Conservation (phyloP, 2,797 vertebrate species). For the Danio jaintianensis region DNA sequence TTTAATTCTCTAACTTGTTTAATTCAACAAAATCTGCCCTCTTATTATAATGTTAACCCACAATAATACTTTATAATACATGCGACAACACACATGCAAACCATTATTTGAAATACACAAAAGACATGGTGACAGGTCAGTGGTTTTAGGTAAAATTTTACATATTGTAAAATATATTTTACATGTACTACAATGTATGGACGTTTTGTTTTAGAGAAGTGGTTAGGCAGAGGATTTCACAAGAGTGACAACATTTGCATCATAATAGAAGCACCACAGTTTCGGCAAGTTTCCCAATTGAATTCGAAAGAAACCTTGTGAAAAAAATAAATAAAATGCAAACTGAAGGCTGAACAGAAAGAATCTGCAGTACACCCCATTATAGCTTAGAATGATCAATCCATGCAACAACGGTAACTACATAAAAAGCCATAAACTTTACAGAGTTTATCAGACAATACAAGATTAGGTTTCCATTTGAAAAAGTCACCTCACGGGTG, state of each 20-base stretch:
- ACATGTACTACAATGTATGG: neutral
- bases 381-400: neutral
- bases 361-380: neutral
- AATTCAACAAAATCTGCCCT: neutral
- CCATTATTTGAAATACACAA: neutral
- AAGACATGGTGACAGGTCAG: neutral
- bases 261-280: neutral
- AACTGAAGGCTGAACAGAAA: neutral
- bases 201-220: neutral
- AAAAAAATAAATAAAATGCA: neutral
- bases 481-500: neutral
- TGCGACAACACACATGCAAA: neutral
- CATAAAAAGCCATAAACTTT: neutral
- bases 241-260: neutral
- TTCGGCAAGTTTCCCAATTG: neutral
- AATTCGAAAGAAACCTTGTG: neutral
- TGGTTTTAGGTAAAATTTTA: no score
- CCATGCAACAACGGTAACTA: neutral
- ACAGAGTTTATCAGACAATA: neutral
- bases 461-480: neutral
- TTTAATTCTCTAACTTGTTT: no score
- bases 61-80: neutral
- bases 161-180: no score
- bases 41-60: neutral
- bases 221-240: neutral